Percentiles rank a stretch among this genome's conserved stretches.
phyloP scores from a whole-genome alignment of 2,888 invertebrate genomes.

The Peribatodes rhomboidaria region DNA sequence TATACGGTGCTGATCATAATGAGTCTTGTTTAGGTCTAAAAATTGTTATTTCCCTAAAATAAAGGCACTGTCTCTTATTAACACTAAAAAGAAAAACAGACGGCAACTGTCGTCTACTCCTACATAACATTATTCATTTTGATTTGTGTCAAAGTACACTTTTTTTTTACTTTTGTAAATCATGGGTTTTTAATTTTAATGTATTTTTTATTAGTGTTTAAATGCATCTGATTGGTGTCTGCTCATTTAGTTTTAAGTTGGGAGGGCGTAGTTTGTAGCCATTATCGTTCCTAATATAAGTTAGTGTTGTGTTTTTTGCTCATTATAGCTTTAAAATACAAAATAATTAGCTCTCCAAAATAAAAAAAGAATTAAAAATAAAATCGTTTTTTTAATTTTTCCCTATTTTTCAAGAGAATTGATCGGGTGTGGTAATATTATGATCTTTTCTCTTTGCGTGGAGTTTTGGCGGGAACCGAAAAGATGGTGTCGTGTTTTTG shows the following conservation, averaged over 20 bases:
- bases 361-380: conserved; percentile 1
- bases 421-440: neutral
- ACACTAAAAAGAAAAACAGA: too few species aligned
- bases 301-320: conserved; percentile 64
- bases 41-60: too few species aligned
- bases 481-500: too few species aligned
- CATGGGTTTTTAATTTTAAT: conserved; percentile 4
- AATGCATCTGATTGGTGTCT: conserved; percentile 36
- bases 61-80: too few species aligned
- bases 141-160: neutral
- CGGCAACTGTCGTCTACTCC: too few species aligned
- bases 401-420: conserved; percentile 6
- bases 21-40: too few species aligned
- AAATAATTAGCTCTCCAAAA: conserved; percentile 33
- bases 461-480: too few species aligned
- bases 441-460: too few species aligned
- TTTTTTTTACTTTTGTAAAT: neutral
- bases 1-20: too few species aligned
- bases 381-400: conserved; percentile 15
- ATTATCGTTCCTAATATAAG: conserved; percentile 74
- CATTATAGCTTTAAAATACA: conserved; percentile 62
- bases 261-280: conserved; percentile 60
- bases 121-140: neutral
- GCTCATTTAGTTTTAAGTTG: conserved; percentile 40
- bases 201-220: neutral